These are phyloP conservation scores for Thinocorus orbignyianus DNA, from an alignment of 2,113 vertebrate genomes.

Conservation along the genomic window DNA sequence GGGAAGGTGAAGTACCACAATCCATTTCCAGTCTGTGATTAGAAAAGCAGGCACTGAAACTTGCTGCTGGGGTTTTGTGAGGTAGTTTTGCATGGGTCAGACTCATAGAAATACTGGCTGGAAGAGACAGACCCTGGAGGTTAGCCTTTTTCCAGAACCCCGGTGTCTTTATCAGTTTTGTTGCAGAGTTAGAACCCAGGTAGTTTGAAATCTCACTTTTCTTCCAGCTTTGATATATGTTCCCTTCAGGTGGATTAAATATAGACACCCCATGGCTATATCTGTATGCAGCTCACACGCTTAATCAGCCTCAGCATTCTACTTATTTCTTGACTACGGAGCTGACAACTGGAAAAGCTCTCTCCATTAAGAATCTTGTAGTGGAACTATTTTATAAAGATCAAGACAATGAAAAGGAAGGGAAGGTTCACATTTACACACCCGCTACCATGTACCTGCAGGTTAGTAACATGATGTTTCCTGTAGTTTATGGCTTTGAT, in stretches of 20 bases:
- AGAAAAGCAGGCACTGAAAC: not conserved
- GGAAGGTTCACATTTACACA: constrained; percentile 76
- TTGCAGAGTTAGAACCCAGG: not conserved
- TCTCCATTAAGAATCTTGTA: constrained; percentile 77
- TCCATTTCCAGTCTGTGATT: not conserved
- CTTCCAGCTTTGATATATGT: not conserved
- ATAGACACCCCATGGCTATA: constrained; percentile 86
- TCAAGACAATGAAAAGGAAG: constrained; percentile 74
- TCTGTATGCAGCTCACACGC: constrained; percentile 75
- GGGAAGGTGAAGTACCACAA: constrained; percentile 78
- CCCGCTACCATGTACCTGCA: constrained; percentile 79
- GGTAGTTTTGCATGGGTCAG: not conserved
- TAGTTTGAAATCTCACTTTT: not conserved
- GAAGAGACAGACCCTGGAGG: not conserved
- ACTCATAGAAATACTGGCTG: not conserved
- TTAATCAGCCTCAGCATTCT: constrained; percentile 75
- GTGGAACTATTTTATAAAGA: constrained; percentile 78
- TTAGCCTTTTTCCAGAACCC: not conserved
- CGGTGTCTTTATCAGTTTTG: not conserved
- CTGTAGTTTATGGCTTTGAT: not conserved
- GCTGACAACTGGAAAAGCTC: constrained; percentile 78
- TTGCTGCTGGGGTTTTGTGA: not conserved
- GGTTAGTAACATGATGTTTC: constrained; percentile 43
- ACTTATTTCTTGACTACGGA: constrained; percentile 71
- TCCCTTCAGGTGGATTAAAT: constrained; percentile 77